phyloP scores from a whole-genome alignment of 2,113 vertebrate species.

The Psophia crepitans region DNA sequence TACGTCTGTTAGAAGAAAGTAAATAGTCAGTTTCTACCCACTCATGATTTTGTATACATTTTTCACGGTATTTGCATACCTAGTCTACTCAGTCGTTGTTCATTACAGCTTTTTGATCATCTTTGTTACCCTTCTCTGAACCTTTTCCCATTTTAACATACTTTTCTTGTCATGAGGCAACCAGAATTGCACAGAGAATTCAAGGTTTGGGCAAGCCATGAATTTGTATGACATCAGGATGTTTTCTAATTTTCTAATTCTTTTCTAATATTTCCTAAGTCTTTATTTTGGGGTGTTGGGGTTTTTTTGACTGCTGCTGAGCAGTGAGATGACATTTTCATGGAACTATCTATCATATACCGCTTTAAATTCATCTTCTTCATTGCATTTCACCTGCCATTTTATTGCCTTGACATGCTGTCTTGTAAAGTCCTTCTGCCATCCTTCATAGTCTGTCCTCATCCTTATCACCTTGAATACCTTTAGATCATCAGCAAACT shows the following conservation, averaged over 20 bases:
- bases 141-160: background rate
- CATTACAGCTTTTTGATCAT: background rate
- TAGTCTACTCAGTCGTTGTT: background rate
- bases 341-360: background rate
- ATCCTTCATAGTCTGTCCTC: background rate
- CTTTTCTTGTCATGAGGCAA: background rate
- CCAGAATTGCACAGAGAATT: background rate
- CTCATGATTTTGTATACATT: background rate
- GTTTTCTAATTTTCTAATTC: background rate
- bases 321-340: background rate
- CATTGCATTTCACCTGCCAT: background rate
- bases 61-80: background rate
- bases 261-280: background rate
- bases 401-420: constrained; percentile 1
- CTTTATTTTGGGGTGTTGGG: background rate
- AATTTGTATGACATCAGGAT: background rate
- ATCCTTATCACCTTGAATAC: background rate
- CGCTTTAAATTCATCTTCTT: background rate
- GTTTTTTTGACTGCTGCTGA: background rate
- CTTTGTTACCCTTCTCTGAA: background rate
- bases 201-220: background rate
- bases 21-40: background rate
- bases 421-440: background rate
- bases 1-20: background rate
- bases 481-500: background rate